Percentiles rank a stretch among this genome's conserved stretches.
phyloP scores from a whole-genome alignment of 2,113 vertebrate genomes.

The Ellobius talpinus region DNA sequence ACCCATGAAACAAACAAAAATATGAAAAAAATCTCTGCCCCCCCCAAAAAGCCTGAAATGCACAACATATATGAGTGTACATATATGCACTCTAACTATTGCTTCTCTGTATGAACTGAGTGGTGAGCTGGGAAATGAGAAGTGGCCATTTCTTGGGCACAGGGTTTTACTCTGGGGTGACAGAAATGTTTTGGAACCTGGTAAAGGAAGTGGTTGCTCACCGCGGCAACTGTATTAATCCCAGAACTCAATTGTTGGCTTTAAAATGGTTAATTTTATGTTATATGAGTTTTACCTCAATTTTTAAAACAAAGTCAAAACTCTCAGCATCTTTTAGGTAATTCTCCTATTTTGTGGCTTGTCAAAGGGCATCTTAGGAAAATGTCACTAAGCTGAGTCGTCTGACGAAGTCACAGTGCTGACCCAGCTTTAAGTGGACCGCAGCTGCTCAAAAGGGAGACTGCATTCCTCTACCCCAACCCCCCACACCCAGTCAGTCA shows the following conservation, averaged over 20 bases:
- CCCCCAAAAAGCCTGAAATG: not conserved
- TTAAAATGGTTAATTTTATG: not conserved
- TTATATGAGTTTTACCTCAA: not conserved
- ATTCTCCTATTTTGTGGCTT: not conserved
- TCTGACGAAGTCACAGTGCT: not conserved
- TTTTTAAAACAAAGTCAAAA: conserved; percentile 3
- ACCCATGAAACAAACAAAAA: conserved; percentile 19
- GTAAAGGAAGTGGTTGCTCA: not conserved
- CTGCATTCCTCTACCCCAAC: not conserved
- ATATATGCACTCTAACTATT: not conserved
- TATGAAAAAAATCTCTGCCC: not conserved
- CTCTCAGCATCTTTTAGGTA: conserved; percentile 13
- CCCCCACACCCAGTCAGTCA: not conserved
- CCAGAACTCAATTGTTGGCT: not conserved
- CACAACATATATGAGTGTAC: not conserved
- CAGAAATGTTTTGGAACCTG: not conserved
- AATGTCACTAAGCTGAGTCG: not conserved
- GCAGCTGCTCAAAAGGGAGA: not conserved
- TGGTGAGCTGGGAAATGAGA: not conserved
- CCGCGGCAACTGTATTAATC: not conserved
- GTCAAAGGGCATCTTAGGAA: conserved; percentile 29
- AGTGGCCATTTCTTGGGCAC: not conserved
- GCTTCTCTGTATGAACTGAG: not conserved
- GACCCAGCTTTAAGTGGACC: not conserved
- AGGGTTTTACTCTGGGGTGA: not conserved